These are phyloP conservation scores for Smutsia temminckii DNA, from an alignment of 2,797 vertebrate species.

Conservation along the genomic window DNA sequence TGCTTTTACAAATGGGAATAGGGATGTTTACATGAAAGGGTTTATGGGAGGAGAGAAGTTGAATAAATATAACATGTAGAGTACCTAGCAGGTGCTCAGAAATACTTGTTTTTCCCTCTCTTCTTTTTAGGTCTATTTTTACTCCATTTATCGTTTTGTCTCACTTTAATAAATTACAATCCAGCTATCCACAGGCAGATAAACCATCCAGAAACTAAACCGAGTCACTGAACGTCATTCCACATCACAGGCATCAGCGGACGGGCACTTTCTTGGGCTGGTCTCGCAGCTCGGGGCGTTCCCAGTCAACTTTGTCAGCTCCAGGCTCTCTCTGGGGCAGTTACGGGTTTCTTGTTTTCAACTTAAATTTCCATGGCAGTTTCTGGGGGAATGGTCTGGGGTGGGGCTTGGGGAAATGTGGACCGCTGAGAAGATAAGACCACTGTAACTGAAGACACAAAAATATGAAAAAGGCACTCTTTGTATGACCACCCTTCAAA, in stretches of 20 bases:
- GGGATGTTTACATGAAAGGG: neutral
- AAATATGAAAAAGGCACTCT: neutral
- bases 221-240: neutral
- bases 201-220: neutral
- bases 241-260: rapidly evolving
- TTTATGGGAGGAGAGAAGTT: neutral
- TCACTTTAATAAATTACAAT: neutral
- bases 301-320: neutral
- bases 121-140: neutral
- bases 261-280: neutral
- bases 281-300: neutral
- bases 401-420: neutral
- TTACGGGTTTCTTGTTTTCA: neutral
- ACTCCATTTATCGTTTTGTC: neutral
- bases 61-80: neutral
- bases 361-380: neutral
- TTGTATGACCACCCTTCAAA: neutral
- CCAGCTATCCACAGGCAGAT: neutral
- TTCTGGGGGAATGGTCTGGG: neutral
- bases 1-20: neutral
- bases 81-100: neutral
- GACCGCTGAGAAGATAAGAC: neutral
- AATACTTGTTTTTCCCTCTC: rapidly evolving
- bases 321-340: neutral
- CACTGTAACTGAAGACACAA: neutral